These are phyloP conservation scores for Zingel zingel DNA, from an alignment of 2,113 vertebrate genomes.

Conservation along the genomic window DNA sequence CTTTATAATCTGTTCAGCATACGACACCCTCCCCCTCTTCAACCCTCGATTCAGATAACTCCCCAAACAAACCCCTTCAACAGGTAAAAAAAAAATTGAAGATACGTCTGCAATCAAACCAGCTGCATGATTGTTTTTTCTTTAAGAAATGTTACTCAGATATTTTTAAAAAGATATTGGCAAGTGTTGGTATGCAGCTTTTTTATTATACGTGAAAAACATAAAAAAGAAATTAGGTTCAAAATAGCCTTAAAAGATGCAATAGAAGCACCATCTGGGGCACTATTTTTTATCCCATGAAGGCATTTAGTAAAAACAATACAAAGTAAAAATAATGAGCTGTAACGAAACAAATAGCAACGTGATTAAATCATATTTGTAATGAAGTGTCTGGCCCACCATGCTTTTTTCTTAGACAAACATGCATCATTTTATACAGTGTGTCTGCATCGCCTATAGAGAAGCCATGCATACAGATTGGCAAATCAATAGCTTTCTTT, in stretches of 20 bases:
- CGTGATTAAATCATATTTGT: not conserved
- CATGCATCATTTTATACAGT: not conserved
- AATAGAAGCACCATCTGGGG: not conserved
- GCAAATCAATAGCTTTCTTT: slow-evolving; percentile 62
- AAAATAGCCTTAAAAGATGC: not conserved
- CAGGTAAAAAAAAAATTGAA: too few relatives aligned
- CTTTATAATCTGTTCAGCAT: too few relatives aligned
- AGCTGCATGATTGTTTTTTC: not conserved
- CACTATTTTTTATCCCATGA: not conserved
- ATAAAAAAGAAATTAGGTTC: not conserved
- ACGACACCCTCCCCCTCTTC: too few relatives aligned
- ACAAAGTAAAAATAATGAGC: not conserved
- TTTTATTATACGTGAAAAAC: not conserved
- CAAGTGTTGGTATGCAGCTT: not conserved
- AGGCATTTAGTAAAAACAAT: not conserved
- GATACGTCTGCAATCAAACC: not conserved
- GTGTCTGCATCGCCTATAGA: slow-evolving; percentile 33
- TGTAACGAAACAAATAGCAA: not conserved
- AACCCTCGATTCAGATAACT: too few relatives aligned
- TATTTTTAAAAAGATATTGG: not conserved
- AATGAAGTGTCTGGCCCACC: not conserved
- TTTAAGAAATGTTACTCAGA: not conserved
- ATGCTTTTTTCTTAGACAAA: not conserved
- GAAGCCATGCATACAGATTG: slow-evolving; percentile 50
- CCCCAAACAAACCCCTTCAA: too few relatives aligned